These are phyloP conservation scores for Megalonaias nervosa DNA, from an alignment of 1,140 invertebrate genomes.

Conservation along the genomic window DNA sequence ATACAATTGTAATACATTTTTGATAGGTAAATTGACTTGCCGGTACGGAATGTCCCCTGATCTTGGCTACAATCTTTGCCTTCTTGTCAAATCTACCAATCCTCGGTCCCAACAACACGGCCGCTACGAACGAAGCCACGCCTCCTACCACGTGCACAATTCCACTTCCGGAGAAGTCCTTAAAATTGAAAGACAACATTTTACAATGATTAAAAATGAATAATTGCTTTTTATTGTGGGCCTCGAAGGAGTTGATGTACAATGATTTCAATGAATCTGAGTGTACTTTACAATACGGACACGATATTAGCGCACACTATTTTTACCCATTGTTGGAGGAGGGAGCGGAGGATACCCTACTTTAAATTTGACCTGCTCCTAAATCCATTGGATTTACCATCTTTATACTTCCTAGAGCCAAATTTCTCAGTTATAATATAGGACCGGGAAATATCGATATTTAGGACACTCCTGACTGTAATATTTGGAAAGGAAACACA, in stretches of 20 bases:
- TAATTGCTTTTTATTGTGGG: not conserved
- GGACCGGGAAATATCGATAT: too few relatives aligned
- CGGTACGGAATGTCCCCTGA: conserved; percentile 73
- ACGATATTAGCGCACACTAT: not conserved
- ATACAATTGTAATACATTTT: too few relatives aligned
- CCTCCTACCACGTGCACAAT: conserved; percentile 75
- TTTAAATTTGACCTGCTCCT: too few relatives aligned
- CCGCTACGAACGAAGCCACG: conserved; percentile 72
- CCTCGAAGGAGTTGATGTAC: not conserved
- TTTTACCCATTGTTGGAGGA: too few relatives aligned
- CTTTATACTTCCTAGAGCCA: too few relatives aligned
- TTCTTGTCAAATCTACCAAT: conserved; percentile 59
- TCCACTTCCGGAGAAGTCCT: conserved; percentile 67
- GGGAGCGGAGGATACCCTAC: too few relatives aligned
- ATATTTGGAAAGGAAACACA: too few relatives aligned
- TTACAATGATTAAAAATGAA: not conserved
- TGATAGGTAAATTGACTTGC: conserved; percentile 14
- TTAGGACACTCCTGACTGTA: too few relatives aligned
- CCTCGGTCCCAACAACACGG: conserved; percentile 61
- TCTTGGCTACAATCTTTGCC: conserved; percentile 46
- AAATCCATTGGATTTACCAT: too few relatives aligned
- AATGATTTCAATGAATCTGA: not conserved
- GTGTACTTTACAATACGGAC: not conserved
- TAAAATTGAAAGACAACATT: conserved; percentile 1
- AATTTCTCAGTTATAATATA: too few relatives aligned